A percentile compares a stretch with the other conserved stretches of the same genome.
Evolutionary conservation across 1,140 invertebrate species (phyloP).

Genomic region (Mercenaria mercenaria): DNA sequence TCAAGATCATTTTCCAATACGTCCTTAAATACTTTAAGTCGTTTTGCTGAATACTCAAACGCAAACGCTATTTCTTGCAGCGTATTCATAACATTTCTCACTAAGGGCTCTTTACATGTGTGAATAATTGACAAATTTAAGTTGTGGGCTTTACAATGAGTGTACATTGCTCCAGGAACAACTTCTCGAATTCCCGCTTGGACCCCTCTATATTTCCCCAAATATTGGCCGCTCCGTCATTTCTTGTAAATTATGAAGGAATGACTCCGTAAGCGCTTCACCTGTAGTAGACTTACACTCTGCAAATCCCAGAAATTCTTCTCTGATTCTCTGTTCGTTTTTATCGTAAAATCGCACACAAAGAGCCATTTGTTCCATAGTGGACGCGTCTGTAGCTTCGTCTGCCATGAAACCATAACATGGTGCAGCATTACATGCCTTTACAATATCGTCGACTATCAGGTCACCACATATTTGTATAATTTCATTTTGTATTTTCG

Average conservation of each 20-base stretch:
- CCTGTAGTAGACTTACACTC: slow-evolving; percentile 8
- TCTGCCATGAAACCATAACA: slow-evolving; percentile 20
- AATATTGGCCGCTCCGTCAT: slow-evolving; percentile 70
- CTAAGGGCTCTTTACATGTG: slow-evolving; percentile 7
- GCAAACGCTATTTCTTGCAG: slow-evolving; percentile 56
- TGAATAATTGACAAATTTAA: slow-evolving; percentile 63
- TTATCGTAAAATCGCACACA: not conserved
- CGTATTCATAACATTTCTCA: slow-evolving; percentile 38
- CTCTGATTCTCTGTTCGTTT: not conserved
- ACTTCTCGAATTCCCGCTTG: slow-evolving; percentile 55
- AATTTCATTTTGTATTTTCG: slow-evolving; percentile 31
- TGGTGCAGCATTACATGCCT: not conserved
- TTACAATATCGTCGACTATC: not conserved
- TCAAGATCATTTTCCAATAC: not conserved
- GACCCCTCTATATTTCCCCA: slow-evolving; percentile 57
- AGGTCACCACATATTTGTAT: not conserved
- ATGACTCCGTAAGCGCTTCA: not conserved
- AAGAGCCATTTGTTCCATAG: slow-evolving; percentile 51
- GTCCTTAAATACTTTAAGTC: not conserved
- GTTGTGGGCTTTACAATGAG: slow-evolving; percentile 63
- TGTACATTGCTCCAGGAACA: slow-evolving; percentile 55
- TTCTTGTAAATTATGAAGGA: slow-evolving; percentile 29
- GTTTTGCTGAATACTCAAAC: slow-evolving; percentile 59
- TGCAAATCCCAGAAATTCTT: slow-evolving; percentile 57
- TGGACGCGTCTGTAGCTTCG: slow-evolving; percentile 36